These are phyloP conservation scores for Agrotis puta DNA, from an alignment of 2,888 invertebrate genomes.

Conservation along the genomic window DNA sequence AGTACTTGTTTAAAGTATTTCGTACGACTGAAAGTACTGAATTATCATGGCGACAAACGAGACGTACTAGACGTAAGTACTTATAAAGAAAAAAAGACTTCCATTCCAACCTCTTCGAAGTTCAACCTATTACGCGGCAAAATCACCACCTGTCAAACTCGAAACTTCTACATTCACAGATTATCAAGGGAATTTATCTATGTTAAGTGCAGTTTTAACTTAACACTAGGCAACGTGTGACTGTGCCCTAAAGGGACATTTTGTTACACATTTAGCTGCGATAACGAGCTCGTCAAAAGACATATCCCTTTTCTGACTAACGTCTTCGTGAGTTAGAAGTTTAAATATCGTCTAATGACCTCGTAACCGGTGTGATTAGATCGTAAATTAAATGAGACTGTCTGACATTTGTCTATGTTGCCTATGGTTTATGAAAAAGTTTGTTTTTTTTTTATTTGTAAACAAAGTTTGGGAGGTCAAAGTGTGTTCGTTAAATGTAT, in stretches of 20 bases:
- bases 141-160: slow-evolving; percentile 54
- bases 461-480: background rate
- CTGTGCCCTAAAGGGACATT: slow-evolving; percentile 52
- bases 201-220: slow-evolving; percentile 54
- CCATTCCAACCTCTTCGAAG: background rate
- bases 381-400: slow-evolving; percentile 55
- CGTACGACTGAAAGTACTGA: background rate
- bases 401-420: slow-evolving; percentile 56
- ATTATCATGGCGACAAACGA: background rate
- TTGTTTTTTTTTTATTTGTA: slow-evolving; percentile 17
- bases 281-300: slow-evolving; percentile 69
- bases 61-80: no score
- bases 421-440: slow-evolving; percentile 6
- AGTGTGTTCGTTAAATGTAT: background rate
- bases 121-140: slow-evolving; percentile 23
- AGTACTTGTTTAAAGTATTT: slow-evolving; percentile 5
- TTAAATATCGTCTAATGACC: slow-evolving; percentile 65
- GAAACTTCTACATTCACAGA: slow-evolving; percentile 41
- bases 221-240: slow-evolving; percentile 48
- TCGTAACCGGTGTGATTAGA: slow-evolving; percentile 57
- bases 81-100: background rate
- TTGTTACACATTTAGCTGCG: slow-evolving; percentile 65
- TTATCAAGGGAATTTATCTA: slow-evolving; percentile 46
- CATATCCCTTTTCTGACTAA: slow-evolving; percentile 71
- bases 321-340: slow-evolving; percentile 61